Evolutionary conservation across 2,797 vertebrate genomes (phyloP).

Genomic region (Vipera ursinii): DNA sequence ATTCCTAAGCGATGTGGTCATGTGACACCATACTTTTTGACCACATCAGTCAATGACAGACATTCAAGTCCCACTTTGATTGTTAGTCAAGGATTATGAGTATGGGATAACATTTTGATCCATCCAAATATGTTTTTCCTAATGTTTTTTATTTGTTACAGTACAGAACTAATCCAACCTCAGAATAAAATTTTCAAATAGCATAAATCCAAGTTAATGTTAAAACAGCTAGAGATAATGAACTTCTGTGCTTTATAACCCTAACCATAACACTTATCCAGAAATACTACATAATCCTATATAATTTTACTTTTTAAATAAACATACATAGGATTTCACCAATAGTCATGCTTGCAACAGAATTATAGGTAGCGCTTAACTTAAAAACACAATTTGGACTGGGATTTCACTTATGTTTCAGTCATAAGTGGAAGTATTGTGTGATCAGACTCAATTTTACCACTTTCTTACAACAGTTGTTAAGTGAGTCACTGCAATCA

Average conservation of each 20-base stretch:
- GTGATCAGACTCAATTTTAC: background rate
- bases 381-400: background rate
- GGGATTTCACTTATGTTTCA: background rate
- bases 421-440: background rate
- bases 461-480: background rate
- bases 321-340: background rate
- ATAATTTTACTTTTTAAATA: background rate
- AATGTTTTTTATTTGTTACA: background rate
- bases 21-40: background rate
- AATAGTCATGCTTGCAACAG: background rate
- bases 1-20: background rate
- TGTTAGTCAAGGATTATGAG: background rate
- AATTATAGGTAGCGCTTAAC: background rate
- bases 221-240: background rate
- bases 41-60: background rate
- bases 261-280: background rate
- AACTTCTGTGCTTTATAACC: background rate
- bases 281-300: background rate
- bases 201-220: background rate
- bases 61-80: background rate
- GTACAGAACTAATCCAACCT: background rate
- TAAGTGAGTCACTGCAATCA: background rate
- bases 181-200: background rate
- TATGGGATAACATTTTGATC: background rate
- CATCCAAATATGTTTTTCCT: background rate